These are phyloP conservation scores for Podabrus alpinus DNA, from an alignment of 2,888 invertebrate genomes.

Conservation along the genomic window DNA sequence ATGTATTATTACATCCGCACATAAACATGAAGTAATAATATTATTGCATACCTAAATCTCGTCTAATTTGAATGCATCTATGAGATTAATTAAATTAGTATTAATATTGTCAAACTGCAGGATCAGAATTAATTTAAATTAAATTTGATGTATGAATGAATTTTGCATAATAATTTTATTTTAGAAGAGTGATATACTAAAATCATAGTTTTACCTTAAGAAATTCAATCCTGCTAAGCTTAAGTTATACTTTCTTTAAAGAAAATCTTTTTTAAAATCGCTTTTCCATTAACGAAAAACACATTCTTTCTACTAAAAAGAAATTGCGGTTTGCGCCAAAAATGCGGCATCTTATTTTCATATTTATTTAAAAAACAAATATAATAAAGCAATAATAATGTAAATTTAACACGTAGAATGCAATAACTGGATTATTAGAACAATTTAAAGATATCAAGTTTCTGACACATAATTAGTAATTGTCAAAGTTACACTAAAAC, in stretches of 20 bases:
- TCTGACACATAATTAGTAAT: conserved; percentile 1
- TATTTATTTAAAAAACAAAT: neutral
- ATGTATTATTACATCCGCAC: no score
- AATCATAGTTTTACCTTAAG: neutral
- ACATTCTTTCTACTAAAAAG: neutral
- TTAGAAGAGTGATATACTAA: neutral
- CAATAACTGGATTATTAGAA: neutral
- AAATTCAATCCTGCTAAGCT: neutral
- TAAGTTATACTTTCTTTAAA: neutral
- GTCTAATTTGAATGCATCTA: neutral
- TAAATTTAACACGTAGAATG: neutral
- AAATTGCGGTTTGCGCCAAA: neutral
- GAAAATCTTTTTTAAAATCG: neutral
- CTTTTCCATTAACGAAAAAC: neutral
- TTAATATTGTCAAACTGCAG: neutral
- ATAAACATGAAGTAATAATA: neutral
- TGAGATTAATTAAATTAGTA: neutral
- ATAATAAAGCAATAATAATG: neutral
- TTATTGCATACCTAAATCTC: neutral
- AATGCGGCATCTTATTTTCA: neutral
- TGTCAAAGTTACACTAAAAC: conserved; percentile 1
- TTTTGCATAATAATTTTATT: neutral
- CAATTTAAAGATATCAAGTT: neutral
- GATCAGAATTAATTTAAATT: neutral
- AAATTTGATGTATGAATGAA: neutral